phyloP scores from a whole-genome alignment of 1,140 invertebrate genomes.

The Aleiodes sp. region DNA sequence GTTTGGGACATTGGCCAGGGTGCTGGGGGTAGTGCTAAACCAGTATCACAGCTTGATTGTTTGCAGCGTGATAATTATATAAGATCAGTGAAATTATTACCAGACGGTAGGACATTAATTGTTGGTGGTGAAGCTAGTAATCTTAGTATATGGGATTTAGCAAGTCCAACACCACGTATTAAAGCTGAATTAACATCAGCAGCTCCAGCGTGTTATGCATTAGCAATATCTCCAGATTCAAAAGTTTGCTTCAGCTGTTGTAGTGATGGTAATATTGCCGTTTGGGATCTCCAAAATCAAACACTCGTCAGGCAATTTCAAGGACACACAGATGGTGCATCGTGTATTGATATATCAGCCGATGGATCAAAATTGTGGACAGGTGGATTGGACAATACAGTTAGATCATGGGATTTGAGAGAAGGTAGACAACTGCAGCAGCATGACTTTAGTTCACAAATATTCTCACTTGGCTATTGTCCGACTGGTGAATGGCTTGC shows the following conservation, averaged over 20 bases:
- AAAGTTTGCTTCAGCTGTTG: constrained; percentile 98
- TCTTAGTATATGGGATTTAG: constrained; percentile 96
- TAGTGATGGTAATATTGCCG: constrained; percentile 94
- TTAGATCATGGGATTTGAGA: constrained; percentile 95
- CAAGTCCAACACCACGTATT: constrained; percentile 87
- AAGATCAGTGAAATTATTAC: constrained; percentile 89
- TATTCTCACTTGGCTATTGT: constrained; percentile 97
- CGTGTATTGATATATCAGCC: constrained; percentile 96
- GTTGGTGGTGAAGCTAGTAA: constrained; percentile 98
- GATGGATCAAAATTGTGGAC: constrained; percentile 97
- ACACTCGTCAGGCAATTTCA: constrained; percentile 95
- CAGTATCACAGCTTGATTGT: constrained; percentile 93
- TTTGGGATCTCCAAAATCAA: constrained; percentile 96
- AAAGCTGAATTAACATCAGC: constrained; percentile 94
- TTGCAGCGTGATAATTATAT: constrained; percentile 98
- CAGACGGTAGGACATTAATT: constrained; percentile 95
- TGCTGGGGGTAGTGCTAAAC: constrained; percentile 76
- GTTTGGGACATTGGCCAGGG: constrained; percentile 93
- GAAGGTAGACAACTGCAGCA: constrained; percentile 96
- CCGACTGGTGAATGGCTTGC: constrained; percentile 98
- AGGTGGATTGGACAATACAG: constrained; percentile 96
- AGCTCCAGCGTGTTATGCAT: constrained; percentile 96
- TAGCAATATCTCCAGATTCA: constrained; percentile 95
- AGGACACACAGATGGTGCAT: constrained; percentile 97
- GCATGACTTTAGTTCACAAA: constrained; percentile 95